phyloP scores from a whole-genome alignment of 2,888 invertebrate genomes.

The Dichetophora obliterata region DNA sequence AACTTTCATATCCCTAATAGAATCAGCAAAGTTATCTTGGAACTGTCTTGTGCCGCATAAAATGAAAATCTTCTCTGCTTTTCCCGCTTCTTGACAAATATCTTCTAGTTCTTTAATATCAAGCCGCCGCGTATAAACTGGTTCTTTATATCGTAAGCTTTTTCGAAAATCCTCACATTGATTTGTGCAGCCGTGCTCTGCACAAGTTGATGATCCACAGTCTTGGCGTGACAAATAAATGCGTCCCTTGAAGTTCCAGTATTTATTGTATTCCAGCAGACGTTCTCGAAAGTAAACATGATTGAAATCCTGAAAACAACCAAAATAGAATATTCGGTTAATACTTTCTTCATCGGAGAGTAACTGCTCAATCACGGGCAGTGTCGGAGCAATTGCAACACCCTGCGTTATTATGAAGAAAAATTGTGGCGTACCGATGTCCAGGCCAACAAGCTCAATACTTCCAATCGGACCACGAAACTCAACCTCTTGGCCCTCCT shows the following conservation, averaged over 20 bases:
- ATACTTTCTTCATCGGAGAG: conserved; percentile 78
- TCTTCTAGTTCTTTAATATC: conserved; percentile 47
- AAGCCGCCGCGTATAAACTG: conserved; percentile 50
- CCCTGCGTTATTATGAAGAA: conserved; percentile 77
- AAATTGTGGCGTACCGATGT: conserved; percentile 40
- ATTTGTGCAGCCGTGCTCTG: conserved; percentile 39
- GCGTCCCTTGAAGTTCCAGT: conserved; percentile 82
- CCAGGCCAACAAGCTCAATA: conserved; percentile 44
- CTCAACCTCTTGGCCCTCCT: conserved; percentile 71
- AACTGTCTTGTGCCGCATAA: conserved; percentile 55
- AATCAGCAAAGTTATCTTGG: conserved; percentile 49
- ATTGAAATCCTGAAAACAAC: conserved; percentile 74
- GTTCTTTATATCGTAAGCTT: conserved; percentile 61
- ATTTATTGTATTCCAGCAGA: conserved; percentile 73
- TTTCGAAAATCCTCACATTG: conserved; percentile 54
- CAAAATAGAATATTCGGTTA: conserved; percentile 75
- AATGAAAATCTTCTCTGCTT: conserved; percentile 44
- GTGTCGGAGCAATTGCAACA: conserved; percentile 81
- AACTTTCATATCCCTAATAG: conserved; percentile 32
- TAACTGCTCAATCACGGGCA: conserved; percentile 75
- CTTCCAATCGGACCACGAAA: conserved; percentile 80
- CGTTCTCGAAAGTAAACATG: conserved; percentile 76
- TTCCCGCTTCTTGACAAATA: conserved; percentile 32
- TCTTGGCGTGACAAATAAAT: conserved; percentile 72
- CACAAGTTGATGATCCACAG: conserved; percentile 48